Evolutionary conservation across 2,888 invertebrate genomes (phyloP).

Genomic region (Drosophila paranaensis): DNA sequence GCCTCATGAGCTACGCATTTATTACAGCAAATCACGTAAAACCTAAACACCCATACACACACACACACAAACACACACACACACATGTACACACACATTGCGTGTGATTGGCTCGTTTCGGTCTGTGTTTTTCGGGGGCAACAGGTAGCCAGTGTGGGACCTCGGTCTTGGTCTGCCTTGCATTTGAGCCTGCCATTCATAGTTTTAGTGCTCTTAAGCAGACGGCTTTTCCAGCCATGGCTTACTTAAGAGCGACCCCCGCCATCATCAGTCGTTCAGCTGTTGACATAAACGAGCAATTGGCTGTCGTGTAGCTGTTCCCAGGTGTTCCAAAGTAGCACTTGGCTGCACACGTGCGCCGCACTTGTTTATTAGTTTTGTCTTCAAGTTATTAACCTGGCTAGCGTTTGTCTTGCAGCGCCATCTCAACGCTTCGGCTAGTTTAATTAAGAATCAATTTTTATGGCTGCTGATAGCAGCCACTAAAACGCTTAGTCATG

Average conservation of each 20-base stretch:
- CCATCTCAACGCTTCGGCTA: conserved; percentile 37
- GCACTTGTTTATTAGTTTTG: conserved; percentile 44
- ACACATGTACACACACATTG: conserved; percentile 28
- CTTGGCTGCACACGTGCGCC: conserved; percentile 30
- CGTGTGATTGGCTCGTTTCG: conserved; percentile 46
- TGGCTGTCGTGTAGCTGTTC: conserved; percentile 19
- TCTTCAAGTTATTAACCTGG: conserved; percentile 34
- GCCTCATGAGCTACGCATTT: conserved; percentile 69
- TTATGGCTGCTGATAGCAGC: conserved; percentile 65
- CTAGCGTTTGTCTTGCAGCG: not conserved
- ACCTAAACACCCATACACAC: conserved; percentile 21
- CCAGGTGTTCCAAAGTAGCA: conserved; percentile 47
- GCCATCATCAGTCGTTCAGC: not conserved
- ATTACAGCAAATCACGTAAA: conserved; percentile 70
- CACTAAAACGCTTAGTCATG: conserved; percentile 63
- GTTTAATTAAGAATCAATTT: conserved; percentile 79
- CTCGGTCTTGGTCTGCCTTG: not conserved
- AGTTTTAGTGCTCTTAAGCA: conserved; percentile 62
- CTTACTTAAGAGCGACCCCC: not conserved
- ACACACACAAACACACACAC: not conserved
- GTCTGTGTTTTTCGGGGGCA: conserved; percentile 26
- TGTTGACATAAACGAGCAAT: conserved; percentile 55
- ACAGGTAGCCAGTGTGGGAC: conserved; percentile 40
- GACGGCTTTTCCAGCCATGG: conserved; percentile 29
- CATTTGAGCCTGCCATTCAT: conserved; percentile 44